Evolutionary conservation across 2,888 invertebrate genomes (phyloP), one percentile per base, ranked within the genome.

Genomic region (Empis stercorea): DNA sequence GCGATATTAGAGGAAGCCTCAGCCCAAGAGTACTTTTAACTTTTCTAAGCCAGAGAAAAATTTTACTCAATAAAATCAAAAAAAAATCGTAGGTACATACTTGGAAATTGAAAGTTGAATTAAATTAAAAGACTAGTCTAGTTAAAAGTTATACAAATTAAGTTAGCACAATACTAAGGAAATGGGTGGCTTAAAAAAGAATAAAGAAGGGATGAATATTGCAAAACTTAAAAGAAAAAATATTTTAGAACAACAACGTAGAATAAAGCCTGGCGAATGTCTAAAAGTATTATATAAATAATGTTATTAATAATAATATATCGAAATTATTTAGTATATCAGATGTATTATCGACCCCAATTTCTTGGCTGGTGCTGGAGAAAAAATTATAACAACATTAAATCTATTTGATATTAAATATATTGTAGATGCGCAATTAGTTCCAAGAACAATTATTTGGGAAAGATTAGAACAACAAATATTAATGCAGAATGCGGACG

Each of bases 251-350:
- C 61, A 65, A 30, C 66, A 65, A 27, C 63, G 62, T 30, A 61
- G 66, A 1, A 61, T 67, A 1, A 63, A 59, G 16, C 69, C 69
- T 0, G 60, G 60, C 1, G 64, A 67, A 52, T 68, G 68, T 36
- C 52, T 59, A 20, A 69, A 66, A 51, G 56, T 56, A 44, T 27
- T 11, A 1, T 11, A 39, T 23, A 38, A 5, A 10, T 4, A 9
- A n/a, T 38, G 11, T 30, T 15, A n/a, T 30, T 30, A 9, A 3
- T 7, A 38, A 30, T 6, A 9, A 3, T 3, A 20, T 16, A 15
- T 7, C 14, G 7, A 36, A 45, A 16, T 13, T n/a, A 38, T 11
- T 7, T 38, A 54, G 57, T 64, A 63, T 46, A 54, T 66, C 10
- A 60, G 63, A 1, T 15, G 61, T 10, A 56, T 66, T 4, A 38